These are phyloP conservation scores for Cheilosia grossa DNA, from an alignment of 2,888 invertebrate genomes.

Conservation along the genomic window DNA sequence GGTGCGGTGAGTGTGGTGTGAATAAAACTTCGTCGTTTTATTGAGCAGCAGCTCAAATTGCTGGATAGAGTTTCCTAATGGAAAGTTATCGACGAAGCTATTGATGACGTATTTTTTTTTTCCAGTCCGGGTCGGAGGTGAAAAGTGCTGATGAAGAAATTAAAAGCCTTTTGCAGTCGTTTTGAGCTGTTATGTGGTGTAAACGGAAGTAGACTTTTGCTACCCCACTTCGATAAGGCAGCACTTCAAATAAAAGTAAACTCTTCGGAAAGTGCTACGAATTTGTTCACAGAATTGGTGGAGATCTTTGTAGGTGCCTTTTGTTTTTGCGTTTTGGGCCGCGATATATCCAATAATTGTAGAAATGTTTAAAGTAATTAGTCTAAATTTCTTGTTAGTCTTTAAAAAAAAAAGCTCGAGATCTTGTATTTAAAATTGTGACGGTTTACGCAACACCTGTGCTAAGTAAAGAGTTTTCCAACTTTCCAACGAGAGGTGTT, in stretches of 20 bases:
- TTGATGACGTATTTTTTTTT: not conserved
- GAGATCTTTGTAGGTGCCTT: too few species aligned
- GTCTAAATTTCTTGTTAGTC: too few species aligned
- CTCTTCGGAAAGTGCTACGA: not conserved
- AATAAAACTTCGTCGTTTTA: conserved; percentile 25
- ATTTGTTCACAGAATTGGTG: too few species aligned
- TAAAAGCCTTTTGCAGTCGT: conserved; percentile 27
- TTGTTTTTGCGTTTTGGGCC: too few species aligned
- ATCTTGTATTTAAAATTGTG: too few species aligned
- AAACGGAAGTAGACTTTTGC: conserved; percentile 1
- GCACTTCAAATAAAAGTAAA: not conserved
- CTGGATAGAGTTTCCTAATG: not conserved
- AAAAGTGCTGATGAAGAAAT: not conserved
- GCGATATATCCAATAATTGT: too few species aligned
- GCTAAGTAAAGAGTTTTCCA: too few species aligned
- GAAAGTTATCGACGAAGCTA: conserved; percentile 19
- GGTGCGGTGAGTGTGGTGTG: not conserved
- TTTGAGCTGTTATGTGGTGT: conserved; percentile 29
- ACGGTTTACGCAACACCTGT: too few species aligned
- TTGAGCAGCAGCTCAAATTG: not conserved
- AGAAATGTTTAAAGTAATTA: too few species aligned
- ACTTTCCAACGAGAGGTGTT: too few species aligned
- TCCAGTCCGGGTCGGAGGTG: not conserved
- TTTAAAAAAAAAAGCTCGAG: too few species aligned
- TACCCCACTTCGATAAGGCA: conserved; percentile 1